Conservation (phyloP, 2,113 vertebrate genomes). For the Tyrannus savana region DNA sequence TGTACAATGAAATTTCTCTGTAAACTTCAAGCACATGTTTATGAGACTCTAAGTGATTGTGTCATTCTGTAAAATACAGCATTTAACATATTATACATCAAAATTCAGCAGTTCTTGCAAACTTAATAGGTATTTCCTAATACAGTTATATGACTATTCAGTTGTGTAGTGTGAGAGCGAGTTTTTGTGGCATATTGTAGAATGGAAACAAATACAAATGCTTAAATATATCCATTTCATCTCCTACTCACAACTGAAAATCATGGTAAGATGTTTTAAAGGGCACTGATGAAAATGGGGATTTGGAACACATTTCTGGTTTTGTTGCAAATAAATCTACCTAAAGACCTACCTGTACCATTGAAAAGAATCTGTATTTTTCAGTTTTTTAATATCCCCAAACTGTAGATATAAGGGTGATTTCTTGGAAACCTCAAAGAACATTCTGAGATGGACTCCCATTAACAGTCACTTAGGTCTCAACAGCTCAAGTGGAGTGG, state of each 20-base stretch:
- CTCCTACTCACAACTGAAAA: neutral
- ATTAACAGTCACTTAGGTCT: neutral
- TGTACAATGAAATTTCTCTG: neutral
- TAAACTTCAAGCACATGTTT: neutral
- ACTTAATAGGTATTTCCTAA: neutral
- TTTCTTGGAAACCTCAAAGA: neutral
- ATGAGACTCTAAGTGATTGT: neutral
- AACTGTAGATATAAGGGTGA: neutral
- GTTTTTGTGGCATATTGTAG: neutral
- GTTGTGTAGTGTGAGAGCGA: neutral
- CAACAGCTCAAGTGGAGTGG: neutral
- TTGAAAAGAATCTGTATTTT: neutral
- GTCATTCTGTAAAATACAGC: neutral
- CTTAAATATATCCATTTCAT: neutral
- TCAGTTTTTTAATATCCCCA: neutral
- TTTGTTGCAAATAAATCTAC: neutral
- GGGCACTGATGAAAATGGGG: neutral
- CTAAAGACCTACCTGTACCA: neutral
- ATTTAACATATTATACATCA: neutral
- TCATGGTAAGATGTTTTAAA: neutral
- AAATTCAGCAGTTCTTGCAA: neutral
- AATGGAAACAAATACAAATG: neutral
- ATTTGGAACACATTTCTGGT: neutral
- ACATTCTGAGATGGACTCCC: neutral
- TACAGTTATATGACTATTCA: neutral